A percentile compares a stretch with the other conserved stretches of the same genome.
These are phyloP conservation scores for Sitta carolinensis DNA, from an alignment of 2,797 vertebrate genomes.

Conservation along the genomic window DNA sequence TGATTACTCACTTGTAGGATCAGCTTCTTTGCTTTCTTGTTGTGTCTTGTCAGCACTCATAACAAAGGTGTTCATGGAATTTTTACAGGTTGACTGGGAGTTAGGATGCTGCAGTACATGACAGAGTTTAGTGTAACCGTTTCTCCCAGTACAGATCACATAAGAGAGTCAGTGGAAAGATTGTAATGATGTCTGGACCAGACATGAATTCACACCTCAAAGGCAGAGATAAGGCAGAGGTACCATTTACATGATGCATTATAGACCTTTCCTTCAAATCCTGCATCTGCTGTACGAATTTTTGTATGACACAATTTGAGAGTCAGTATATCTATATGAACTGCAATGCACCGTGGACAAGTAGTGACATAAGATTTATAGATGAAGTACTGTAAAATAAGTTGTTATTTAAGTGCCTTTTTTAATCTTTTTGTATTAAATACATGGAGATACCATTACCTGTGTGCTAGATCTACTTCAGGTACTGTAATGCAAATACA, in stretches of 20 bases:
- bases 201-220: neutral
- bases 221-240: neutral
- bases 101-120: neutral
- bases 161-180: neutral
- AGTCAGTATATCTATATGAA: accelerated
- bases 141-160: neutral
- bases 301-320: neutral
- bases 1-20: neutral
- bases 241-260: neutral
- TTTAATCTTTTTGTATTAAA: neutral
- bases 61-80: neutral
- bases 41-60: neutral
- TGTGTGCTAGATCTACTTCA: neutral
- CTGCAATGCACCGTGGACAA: neutral
- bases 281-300: neutral
- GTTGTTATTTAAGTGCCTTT: neutral
- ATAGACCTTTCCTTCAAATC: neutral
- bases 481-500: neutral
- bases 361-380: neutral
- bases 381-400: neutral
- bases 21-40: neutral
- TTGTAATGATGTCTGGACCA: neutral
- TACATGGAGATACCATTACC: neutral
- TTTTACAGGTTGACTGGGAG: neutral
- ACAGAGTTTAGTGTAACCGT: neutral